A percentile compares a stretch with the other conserved stretches of the same genome.
These are phyloP conservation scores for Pachycephus smyrnensis DNA, from an alignment of 2,888 invertebrate genomes.

Conservation along the genomic window DNA sequence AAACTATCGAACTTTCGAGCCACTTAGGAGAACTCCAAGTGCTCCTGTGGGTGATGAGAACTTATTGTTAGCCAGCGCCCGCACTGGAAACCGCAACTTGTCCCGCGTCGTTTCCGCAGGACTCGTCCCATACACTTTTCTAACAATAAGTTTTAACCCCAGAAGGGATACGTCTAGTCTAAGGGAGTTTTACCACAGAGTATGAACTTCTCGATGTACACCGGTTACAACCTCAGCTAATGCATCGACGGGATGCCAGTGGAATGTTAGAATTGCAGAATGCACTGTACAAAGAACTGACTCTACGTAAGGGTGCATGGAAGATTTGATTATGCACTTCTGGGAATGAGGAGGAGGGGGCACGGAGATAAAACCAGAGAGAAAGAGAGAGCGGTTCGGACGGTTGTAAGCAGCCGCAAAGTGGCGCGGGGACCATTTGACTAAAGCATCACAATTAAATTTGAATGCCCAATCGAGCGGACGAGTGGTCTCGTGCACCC, in stretches of 20 bases:
- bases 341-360: background rate
- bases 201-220: background rate
- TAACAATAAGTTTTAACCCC: background rate
- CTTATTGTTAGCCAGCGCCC: slow-evolving; percentile 36
- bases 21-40: slow-evolving; percentile 35
- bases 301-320: background rate
- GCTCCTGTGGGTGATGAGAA: slow-evolving; percentile 36
- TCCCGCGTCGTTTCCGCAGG: slow-evolving; percentile 13
- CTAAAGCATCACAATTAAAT: slow-evolving; percentile 44
- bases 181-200: background rate
- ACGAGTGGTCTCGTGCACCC: slow-evolving; percentile 19
- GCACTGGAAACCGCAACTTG: slow-evolving; percentile 19
- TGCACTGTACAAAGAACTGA: background rate
- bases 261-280: background rate
- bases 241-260: background rate
- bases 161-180: background rate
- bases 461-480: slow-evolving; percentile 40
- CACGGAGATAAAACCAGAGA: slow-evolving; percentile 3
- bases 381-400: slow-evolving; percentile 7
- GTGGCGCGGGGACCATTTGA: slow-evolving; percentile 18
- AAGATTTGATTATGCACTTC: slow-evolving; percentile 1
- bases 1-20: slow-evolving; percentile 36
- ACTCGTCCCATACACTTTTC: slow-evolving; percentile 5
- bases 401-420: slow-evolving; percentile 23
- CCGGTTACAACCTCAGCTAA: background rate